A percentile compares a stretch with the other conserved stretches of the same genome.
phyloP scores from a whole-genome alignment of 2,888 invertebrate species.

The Parnassius orleans region DNA sequence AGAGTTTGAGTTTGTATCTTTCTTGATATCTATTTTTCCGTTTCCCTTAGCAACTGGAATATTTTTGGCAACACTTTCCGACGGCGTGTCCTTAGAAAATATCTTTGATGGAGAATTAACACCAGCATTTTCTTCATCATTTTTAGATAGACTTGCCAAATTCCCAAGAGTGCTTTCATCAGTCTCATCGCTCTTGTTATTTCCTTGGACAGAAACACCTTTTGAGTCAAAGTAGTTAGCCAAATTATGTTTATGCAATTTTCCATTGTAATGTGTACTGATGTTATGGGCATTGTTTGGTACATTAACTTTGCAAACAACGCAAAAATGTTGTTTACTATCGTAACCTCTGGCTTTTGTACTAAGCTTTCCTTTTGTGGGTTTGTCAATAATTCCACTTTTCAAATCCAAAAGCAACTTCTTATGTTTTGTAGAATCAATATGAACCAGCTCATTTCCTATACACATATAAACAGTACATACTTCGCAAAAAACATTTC shows the following conservation, averaged over 20 bases:
- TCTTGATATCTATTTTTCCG: neutral
- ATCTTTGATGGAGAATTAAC: no score
- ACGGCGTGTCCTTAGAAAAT: no score
- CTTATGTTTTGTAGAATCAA: neutral
- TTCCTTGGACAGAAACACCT: neutral
- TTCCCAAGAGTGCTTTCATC: neutral
- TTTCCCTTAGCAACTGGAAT: neutral
- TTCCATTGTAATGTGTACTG: neutral
- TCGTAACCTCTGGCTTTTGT: neutral
- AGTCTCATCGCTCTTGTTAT: neutral
- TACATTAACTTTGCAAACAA: conserved; percentile 8
- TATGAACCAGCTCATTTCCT: conserved; percentile 13
- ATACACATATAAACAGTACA: neutral
- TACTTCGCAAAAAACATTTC: neutral
- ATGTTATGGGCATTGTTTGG: neutral
- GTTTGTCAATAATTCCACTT: neutral
- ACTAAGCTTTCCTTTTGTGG: neutral
- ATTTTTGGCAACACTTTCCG: no score
- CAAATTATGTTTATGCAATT: neutral
- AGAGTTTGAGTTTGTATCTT: neutral
- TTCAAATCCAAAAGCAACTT: neutral
- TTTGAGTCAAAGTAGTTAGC: neutral
- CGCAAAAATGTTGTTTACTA: neutral
- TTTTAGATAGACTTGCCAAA: neutral
- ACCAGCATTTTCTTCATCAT: neutral